These are phyloP conservation scores for Anarrhichthys ocellatus DNA, from an alignment of 2,113 vertebrate species.

Conservation along the genomic window DNA sequence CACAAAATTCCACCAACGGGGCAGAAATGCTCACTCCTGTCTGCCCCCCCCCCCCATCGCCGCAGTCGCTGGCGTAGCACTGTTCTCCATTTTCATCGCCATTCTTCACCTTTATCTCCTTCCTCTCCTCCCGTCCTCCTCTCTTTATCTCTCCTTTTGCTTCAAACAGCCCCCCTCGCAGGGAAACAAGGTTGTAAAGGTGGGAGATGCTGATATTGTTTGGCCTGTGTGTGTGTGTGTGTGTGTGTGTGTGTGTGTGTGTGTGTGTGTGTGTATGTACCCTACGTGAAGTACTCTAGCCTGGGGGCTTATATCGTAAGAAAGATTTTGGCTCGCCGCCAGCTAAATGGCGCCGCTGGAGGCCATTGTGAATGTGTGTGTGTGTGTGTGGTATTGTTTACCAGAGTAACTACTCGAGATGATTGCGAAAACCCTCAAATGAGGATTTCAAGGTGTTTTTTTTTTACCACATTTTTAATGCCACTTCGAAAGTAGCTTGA, in stretches of 20 bases:
- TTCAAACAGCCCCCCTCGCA: constrained; percentile 13
- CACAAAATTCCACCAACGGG: constrained; percentile 44
- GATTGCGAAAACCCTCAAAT: constrained; percentile 6
- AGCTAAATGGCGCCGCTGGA: constrained; percentile 38
- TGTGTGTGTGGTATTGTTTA: constrained; percentile 28
- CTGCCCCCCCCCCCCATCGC: constrained; percentile 9
- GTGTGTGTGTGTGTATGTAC: background rate
- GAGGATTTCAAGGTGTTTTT: background rate
- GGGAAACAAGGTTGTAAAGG: constrained; percentile 57
- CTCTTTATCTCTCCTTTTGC: constrained; percentile 46
- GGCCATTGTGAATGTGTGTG: background rate
- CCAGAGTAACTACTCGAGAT: constrained; percentile 51
- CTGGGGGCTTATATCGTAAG: constrained; percentile 10
- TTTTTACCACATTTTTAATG: constrained; percentile 19
- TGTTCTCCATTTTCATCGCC: constrained; percentile 65
- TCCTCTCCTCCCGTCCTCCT: constrained; percentile 44
- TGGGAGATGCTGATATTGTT: constrained; percentile 64
- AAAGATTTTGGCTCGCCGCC: constrained; percentile 27
- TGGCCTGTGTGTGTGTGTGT: constrained; percentile 28
- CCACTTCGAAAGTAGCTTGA: constrained; percentile 1
- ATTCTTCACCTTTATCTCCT: constrained; percentile 65
- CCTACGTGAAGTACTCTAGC: constrained; percentile 42
- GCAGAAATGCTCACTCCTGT: constrained; percentile 62
- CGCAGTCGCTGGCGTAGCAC: constrained; percentile 58
- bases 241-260: constrained; percentile 7